Evolutionary conservation across 2,113 vertebrate genomes (phyloP).

Genomic region (Thunnus maccoyii): DNA sequence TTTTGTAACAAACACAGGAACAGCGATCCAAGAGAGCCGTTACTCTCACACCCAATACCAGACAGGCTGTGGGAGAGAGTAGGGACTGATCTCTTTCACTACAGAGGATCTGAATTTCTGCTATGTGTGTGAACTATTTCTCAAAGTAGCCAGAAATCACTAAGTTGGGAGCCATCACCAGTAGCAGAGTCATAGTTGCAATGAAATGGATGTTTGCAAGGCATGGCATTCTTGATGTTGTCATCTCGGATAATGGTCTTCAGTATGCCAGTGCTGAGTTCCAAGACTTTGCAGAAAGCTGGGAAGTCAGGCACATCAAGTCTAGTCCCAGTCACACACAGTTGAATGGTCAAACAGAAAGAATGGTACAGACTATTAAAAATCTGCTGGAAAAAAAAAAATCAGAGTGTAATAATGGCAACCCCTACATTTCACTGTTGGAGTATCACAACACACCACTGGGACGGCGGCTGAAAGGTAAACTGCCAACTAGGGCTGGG

Average conservation of each 20-base stretch:
- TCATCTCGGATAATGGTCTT: neutral
- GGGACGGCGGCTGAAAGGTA: neutral
- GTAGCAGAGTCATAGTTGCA: neutral
- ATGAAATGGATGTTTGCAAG: neutral
- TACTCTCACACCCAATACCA: neutral
- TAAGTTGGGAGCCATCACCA: neutral
- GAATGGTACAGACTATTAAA: neutral
- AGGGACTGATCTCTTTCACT: neutral
- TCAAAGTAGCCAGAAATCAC: neutral
- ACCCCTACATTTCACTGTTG: neutral
- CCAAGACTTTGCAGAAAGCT: neutral
- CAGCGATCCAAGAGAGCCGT: neutral
- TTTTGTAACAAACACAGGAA: neutral
- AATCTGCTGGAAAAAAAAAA: neutral
- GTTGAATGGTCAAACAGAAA: neutral
- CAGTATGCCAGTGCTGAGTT: neutral
- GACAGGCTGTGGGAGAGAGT: neutral
- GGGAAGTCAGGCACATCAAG: neutral
- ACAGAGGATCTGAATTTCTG: slow-evolving; percentile 5
- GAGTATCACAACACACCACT: neutral
- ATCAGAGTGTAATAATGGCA: neutral
- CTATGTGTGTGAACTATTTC: neutral
- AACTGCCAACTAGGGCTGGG: neutral
- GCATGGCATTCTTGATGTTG: neutral
- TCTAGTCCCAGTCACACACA: neutral